A percentile compares a stretch with the other conserved stretches of the same genome.
These are phyloP conservation scores for Thryonomys swinderianus DNA, from an alignment of 2,113 vertebrate species.

Conservation along the genomic window DNA sequence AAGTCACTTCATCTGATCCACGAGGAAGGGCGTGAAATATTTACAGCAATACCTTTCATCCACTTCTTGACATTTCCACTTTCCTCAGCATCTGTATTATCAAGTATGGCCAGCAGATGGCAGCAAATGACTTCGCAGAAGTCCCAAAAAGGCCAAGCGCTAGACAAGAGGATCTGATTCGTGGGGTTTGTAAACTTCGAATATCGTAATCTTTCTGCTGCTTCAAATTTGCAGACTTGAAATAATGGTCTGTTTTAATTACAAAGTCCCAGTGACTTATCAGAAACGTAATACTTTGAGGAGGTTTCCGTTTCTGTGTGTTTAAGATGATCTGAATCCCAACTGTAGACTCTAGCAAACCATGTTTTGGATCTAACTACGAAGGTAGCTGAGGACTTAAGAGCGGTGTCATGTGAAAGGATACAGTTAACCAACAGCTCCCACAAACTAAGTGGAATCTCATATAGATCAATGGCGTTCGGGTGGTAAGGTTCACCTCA, in stretches of 20 bases:
- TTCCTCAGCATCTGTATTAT: slow-evolving; percentile 70
- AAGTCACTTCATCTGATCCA: background rate
- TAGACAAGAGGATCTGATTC: background rate
- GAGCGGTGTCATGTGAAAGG: background rate
- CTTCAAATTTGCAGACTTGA: slow-evolving; percentile 18
- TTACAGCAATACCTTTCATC: background rate
- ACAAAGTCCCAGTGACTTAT: slow-evolving; percentile 15
- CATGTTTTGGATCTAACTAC: background rate
- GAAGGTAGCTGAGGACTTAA: background rate
- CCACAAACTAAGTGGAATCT: background rate
- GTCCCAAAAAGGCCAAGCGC: accelerated
- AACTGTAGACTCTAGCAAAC: background rate
- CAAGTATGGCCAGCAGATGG: slow-evolving; percentile 80
- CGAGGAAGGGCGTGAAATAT: background rate
- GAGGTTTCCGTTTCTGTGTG: background rate
- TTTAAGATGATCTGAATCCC: background rate
- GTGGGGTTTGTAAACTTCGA: background rate
- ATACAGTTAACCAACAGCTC: background rate
- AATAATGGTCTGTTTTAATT: slow-evolving; percentile 39
- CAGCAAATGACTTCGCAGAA: slow-evolving; percentile 83
- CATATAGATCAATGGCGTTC: background rate
- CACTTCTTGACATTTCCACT: background rate
- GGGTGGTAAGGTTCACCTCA: too few relatives aligned
- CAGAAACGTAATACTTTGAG: background rate
- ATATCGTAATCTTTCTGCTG: background rate